A percentile compares a stretch with the other conserved stretches of the same genome.
Evolutionary conservation across 1,140 invertebrate species (phyloP).

Genomic region (Zaprionus taronus): DNA sequence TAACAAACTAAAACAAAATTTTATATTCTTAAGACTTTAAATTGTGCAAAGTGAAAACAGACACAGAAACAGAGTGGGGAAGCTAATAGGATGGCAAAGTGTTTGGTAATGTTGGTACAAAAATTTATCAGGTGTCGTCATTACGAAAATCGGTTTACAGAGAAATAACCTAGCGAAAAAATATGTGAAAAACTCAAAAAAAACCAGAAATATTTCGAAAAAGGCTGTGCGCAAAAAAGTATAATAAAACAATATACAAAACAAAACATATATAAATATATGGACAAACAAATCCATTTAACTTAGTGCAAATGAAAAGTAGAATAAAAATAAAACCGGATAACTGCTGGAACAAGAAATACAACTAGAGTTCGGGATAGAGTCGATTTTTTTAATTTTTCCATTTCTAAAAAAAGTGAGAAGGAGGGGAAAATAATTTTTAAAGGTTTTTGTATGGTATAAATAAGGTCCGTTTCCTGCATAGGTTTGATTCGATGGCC

Average conservation of each 20-base stretch:
- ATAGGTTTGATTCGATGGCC: neutral
- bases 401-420: too few relatives aligned
- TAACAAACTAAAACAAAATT: slow-evolving; percentile 22
- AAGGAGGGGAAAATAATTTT: neutral
- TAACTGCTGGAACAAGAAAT: neutral
- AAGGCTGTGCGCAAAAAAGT: slow-evolving; percentile 73
- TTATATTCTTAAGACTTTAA: slow-evolving; percentile 49
- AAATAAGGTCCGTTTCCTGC: neutral
- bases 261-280: slow-evolving; percentile 48
- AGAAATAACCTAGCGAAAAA: slow-evolving; percentile 11
- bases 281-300: slow-evolving; percentile 28
- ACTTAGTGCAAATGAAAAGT: slow-evolving; percentile 35
- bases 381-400: slow-evolving; percentile 9
- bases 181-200: slow-evolving; percentile 19
- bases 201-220: slow-evolving; percentile 59
- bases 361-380: neutral
- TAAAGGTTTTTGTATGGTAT: slow-evolving; percentile 14
- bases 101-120: slow-evolving; percentile 74
- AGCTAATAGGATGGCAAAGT: slow-evolving; percentile 19
- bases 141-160: slow-evolving; percentile 54
- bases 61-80: neutral
- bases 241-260: slow-evolving; percentile 35
- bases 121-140: slow-evolving; percentile 75
- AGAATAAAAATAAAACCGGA: slow-evolving; percentile 6
- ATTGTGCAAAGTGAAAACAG: slow-evolving; percentile 38